These are phyloP conservation scores for Heliconius erato DNA, from an alignment of 2,888 invertebrate genomes.

Conservation along the genomic window DNA sequence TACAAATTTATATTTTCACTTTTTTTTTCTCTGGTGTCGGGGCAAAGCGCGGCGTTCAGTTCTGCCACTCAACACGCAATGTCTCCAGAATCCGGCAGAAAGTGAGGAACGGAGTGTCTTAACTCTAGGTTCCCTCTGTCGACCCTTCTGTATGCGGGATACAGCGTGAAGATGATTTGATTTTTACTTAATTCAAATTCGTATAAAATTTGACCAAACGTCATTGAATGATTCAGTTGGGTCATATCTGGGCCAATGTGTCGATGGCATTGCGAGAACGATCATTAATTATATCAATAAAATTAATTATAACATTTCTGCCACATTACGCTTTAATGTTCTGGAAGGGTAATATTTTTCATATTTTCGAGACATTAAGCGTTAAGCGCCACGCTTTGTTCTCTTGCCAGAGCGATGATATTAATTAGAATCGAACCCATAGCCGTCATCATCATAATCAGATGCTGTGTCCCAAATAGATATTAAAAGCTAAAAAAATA, in stretches of 20 bases:
- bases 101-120: too few relatives aligned
- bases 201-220: conserved; percentile 12
- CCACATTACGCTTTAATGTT: conserved; percentile 8
- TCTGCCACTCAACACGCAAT: too few relatives aligned
- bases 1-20: too few relatives aligned
- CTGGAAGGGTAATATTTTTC: not conserved
- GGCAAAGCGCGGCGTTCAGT: too few relatives aligned
- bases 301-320: conserved; percentile 16
- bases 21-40: too few relatives aligned
- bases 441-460: not conserved
- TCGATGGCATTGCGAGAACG: conserved; percentile 6
- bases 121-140: too few relatives aligned
- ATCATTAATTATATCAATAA: conserved; percentile 26
- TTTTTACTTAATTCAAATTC: conserved; percentile 7
- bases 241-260: conserved; percentile 28
- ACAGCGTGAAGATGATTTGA: too few relatives aligned
- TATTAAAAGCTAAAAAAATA: not conserved
- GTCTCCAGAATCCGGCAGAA: too few relatives aligned
- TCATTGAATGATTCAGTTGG: conserved; percentile 14
- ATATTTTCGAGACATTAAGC: not conserved
- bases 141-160: too few relatives aligned
- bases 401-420: too few relatives aligned
- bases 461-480: not conserved
- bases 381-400: too few relatives aligned
- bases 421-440: not conserved